Percentiles rank a stretch among this genome's conserved stretches.
phyloP scores from a whole-genome alignment of 2,888 invertebrate species.

The Melolontha melolontha region DNA sequence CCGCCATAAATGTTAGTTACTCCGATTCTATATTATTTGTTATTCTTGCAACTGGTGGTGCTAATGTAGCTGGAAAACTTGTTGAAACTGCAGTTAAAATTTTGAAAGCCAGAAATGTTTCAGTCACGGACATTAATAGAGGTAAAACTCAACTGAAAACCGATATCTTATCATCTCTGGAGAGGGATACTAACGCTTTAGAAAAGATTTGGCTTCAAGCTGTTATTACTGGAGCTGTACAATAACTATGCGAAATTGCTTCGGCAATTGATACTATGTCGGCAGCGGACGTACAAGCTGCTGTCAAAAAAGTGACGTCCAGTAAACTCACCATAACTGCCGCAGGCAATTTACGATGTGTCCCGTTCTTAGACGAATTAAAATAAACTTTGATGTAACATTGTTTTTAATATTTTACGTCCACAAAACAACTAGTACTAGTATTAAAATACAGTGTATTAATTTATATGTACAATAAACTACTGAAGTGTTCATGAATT shows the following conservation, averaged over 20 bases:
- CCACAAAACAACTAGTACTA: constrained; percentile 6
- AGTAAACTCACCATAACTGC: constrained; percentile 84
- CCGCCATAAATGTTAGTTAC: constrained; percentile 85
- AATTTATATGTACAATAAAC: constrained; percentile 18
- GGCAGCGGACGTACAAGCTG: constrained; percentile 75
- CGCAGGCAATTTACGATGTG: constrained; percentile 81
- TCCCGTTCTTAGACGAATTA: constrained; percentile 84
- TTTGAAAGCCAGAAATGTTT: constrained; percentile 70
- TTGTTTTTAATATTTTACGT: constrained; percentile 21
- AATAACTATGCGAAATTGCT: constrained; percentile 70
- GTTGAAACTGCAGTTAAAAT: constrained; percentile 73
- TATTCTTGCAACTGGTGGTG: constrained; percentile 77
- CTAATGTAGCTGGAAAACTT: constrained; percentile 75
- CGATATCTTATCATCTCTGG: constrained; percentile 73
- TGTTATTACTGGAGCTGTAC: constrained; percentile 71
- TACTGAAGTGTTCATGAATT: too few relatives aligned
- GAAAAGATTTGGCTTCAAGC: constrained; percentile 79
- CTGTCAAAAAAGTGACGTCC: constrained; percentile 75
- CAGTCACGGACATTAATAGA: constrained; percentile 77
- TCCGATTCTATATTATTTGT: constrained; percentile 92
- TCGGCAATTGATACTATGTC: constrained; percentile 78
- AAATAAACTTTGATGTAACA: constrained; percentile 58
- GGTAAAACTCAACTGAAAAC: constrained; percentile 79
- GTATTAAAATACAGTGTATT: constrained; percentile 13
- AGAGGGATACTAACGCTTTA: constrained; percentile 71